phyloP scores from a whole-genome alignment of 2,113 vertebrate species.

The Colinus virginianus region DNA sequence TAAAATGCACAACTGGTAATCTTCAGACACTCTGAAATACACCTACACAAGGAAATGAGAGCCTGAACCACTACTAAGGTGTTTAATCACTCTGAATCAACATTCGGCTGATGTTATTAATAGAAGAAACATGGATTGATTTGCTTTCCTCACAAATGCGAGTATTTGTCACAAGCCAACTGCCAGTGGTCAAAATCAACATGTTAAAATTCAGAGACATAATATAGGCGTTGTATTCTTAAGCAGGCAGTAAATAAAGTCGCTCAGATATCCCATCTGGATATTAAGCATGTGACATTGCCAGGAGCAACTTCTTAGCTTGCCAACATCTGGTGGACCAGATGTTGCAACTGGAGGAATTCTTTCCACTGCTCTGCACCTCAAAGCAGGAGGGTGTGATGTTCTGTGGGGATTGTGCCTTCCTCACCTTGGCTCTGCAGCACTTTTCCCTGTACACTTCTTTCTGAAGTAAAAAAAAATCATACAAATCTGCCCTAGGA shows the following conservation, averaged over 20 bases:
- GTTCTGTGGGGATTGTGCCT: neutral
- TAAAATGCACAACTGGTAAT: neutral
- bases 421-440: neutral
- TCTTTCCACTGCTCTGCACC: slow-evolving; percentile 30
- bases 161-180: neutral
- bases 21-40: neutral
- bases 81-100: neutral
- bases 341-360: slow-evolving; percentile 44
- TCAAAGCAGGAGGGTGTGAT: neutral
- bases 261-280: neutral
- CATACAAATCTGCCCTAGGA: neutral
- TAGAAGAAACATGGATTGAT: neutral
- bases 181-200: neutral
- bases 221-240: neutral
- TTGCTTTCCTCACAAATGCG: neutral
- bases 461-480: neutral
- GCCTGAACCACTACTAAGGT: neutral
- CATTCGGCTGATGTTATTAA: neutral
- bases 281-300: neutral
- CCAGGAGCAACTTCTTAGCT: slow-evolving; percentile 1
- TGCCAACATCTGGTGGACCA: slow-evolving; percentile 24
- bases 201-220: neutral
- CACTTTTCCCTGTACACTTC: neutral
- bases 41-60: neutral
- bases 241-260: neutral